phyloP scores from a whole-genome alignment of 37 sponge, comb jelly and placozoan species.

The Ianthella basta region DNA sequence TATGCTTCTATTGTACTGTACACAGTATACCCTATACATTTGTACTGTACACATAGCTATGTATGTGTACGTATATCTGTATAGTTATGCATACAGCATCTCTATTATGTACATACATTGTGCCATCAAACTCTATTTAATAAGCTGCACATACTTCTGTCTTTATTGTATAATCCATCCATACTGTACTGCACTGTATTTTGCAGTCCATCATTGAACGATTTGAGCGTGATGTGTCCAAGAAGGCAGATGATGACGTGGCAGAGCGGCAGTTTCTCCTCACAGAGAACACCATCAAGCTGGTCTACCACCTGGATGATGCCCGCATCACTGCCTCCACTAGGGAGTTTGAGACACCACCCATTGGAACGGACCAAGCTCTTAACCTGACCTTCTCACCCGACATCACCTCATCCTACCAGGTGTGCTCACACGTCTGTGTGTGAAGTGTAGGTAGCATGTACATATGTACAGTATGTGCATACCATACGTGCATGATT shows the following conservation, averaged over 20 bases:
- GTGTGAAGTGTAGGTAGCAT: too few relatives aligned
- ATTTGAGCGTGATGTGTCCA: slow-evolving; percentile 73
- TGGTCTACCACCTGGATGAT: slow-evolving; percentile 86
- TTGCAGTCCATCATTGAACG: slow-evolving; percentile 66
- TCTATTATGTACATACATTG: too few relatives aligned
- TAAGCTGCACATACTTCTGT: too few relatives aligned
- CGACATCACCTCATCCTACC: slow-evolving; percentile 49
- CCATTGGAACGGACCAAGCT: slow-evolving; percentile 60
- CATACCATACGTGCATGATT: background rate
- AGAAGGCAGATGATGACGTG: slow-evolving; percentile 76
- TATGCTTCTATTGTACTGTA: too few relatives aligned
- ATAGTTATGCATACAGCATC: too few relatives aligned
- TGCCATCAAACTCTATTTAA: too few relatives aligned
- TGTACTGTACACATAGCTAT: too few relatives aligned
- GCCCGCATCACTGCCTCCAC: slow-evolving; percentile 80
- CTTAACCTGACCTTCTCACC: slow-evolving; percentile 47
- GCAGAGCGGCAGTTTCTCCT: slow-evolving; percentile 74
- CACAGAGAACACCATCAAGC: slow-evolving; percentile 65
- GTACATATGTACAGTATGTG: background rate
- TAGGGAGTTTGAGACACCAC: slow-evolving; percentile 75
- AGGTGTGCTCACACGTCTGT: slow-evolving; percentile 32
- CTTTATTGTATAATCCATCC: too few relatives aligned
- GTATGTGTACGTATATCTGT: too few relatives aligned
- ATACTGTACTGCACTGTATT: too few relatives aligned
- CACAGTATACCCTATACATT: too few relatives aligned